Evolutionary conservation across 2,797 vertebrate genomes (phyloP), one percentile per base, ranked within the genome.

Genomic region (Arctocebus calabarensis): DNA sequence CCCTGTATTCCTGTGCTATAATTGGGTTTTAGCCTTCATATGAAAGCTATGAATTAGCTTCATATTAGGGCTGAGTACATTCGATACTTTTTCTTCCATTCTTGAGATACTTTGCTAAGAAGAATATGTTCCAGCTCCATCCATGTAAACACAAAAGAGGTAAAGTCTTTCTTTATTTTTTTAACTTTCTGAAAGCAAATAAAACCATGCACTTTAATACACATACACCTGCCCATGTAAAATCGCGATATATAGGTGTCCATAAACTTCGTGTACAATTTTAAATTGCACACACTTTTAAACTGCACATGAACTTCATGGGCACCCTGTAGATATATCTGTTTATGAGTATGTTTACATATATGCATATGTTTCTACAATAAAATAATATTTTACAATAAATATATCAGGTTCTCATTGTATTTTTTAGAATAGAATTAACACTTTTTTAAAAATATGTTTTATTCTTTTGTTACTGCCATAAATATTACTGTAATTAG

Each of bases 161-260:
- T n/a, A n/a, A n/a, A n/a, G n/a, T n/a, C n/a, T n/a, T n/a, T n/a
- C n/a, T n/a, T n/a, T n/a, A n/a, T n/a, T 92, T 92, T 73, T 61
- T 40, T 37, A 87, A 59, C n/a, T 64, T 68, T 81, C 61, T 34
- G 11, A 40, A 89, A 84, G 79, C 25, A 95, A 94, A 83, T 73
- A 64, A 77, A 94, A 74, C 22, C 1, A 32, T 29, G 8, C 40
- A 27, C 66, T 78, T 91, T 90, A 91, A 90, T 1, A 78, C 3
- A 82, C 1, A 68, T 23, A 37, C 4, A 86, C 5, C 27, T 27
- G n/a, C 4, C 48, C 14, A 91, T 10, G 88, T 7, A 81, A 45
- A 88, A 84, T 27, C 64, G 9, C 3, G 82, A 64, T 25, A 55
- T 3, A 40, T 5, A 52, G 48, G 48, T 52, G 48, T 52, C 48